Evolutionary conservation across 2,888 invertebrate species (phyloP), one percentile per base, ranked within the genome.

Genomic region (Salticus scenicus): DNA sequence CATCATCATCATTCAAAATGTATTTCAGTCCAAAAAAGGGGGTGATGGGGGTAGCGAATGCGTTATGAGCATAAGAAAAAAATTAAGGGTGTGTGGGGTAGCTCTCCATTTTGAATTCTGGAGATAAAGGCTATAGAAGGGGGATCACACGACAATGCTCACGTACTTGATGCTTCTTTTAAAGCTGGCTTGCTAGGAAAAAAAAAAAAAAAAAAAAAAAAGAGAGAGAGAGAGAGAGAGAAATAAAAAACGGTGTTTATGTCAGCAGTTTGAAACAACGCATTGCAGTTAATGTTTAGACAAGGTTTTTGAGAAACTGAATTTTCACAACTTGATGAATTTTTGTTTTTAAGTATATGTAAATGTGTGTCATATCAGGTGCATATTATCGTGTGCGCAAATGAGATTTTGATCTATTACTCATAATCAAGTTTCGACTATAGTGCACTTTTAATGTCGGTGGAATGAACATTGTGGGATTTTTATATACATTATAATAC

Each of bases 1-100:
- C 77, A 84, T 84, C 77, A 84, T 84, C 83, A 84, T 84, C 83
- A 77, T 84, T 84, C 83, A 83, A 83, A 83, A 84, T 84, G 77
- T 84, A 84, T 84, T 84, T 84, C 83, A 41, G 67, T 42, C 37
- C n/a, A 51, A 47, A 63, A 31, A 47, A 27, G 57, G 37, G 42
- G 71, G 24, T 7, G 27, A 67, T 37, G 67, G 67, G 67, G 66
- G 42, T 51, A 10, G 70, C 10, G 67, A 69, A 75, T 12, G 57
- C 51, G 66, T 71, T 83, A 64, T 71, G 64, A 71, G 82, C 70
- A 51, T 66, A 76, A 73, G 73, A 73, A 84, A 84, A 84, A 78
- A 84, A 73, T 57, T 66, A 66, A 69, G 73, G 73, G 73, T 64
- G 57, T 42, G 75, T 67, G 75, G 51, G 51, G 80, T 71, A 31